These are phyloP conservation scores for Unio pictorum DNA, from an alignment of 2,888 invertebrate genomes.

Conservation along the genomic window DNA sequence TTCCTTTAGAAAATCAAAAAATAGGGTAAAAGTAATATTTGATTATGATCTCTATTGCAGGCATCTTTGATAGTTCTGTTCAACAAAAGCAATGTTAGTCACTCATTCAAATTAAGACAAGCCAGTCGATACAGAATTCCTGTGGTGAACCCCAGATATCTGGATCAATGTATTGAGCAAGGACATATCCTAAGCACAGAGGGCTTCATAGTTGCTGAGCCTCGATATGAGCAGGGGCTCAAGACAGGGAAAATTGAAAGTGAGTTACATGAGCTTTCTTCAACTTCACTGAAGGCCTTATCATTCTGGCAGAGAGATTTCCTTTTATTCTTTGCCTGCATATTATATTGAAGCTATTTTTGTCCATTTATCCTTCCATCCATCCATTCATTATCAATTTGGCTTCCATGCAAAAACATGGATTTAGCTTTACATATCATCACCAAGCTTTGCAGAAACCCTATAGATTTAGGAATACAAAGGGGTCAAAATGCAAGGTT, in stretches of 20 bases:
- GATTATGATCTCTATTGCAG: slow-evolving; percentile 10
- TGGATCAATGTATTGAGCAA: slow-evolving; percentile 30
- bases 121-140: slow-evolving; percentile 30
- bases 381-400: too few species aligned
- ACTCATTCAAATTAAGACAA: slow-evolving; percentile 33
- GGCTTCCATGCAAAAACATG: too few species aligned
- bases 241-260: slow-evolving; percentile 36
- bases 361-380: too few species aligned
- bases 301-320: too few species aligned
- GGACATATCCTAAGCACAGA: slow-evolving; percentile 20
- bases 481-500: too few species aligned
- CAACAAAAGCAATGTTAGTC: slow-evolving; percentile 26
- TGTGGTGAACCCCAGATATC: slow-evolving; percentile 30
- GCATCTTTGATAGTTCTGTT: slow-evolving; percentile 37
- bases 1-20: too few species aligned
- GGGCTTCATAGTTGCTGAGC: slow-evolving; percentile 19
- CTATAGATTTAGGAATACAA: too few species aligned
- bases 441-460: too few species aligned
- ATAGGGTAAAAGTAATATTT: neutral
- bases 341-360: too few species aligned
- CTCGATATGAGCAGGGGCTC: slow-evolving; percentile 25
- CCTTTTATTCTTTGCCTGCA: too few species aligned
- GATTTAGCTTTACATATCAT: too few species aligned
- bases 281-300: too few species aligned
- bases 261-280: slow-evolving; percentile 6